These are phyloP conservation scores for Parnassius smintheus DNA, from an alignment of 2,888 invertebrate genomes.

Conservation along the genomic window DNA sequence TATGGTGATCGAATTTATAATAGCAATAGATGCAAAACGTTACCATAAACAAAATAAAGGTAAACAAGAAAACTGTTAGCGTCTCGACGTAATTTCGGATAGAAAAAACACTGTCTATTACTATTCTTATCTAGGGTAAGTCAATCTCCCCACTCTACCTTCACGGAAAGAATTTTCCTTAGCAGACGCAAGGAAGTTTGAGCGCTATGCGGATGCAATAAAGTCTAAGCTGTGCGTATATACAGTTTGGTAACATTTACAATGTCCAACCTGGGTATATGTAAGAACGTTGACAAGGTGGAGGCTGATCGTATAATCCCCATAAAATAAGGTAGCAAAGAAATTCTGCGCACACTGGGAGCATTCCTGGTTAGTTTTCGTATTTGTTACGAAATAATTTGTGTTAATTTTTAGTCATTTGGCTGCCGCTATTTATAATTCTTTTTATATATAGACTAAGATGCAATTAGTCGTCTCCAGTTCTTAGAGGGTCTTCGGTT, in stretches of 20 bases:
- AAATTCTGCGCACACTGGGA: slow-evolving; percentile 51
- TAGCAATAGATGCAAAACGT: slow-evolving; percentile 3
- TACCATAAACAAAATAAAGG: slow-evolving; percentile 58
- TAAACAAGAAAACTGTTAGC: slow-evolving; percentile 71
- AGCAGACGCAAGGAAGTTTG: slow-evolving; percentile 29
- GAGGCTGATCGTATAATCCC: slow-evolving; percentile 77
- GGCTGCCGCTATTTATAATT: too few species aligned
- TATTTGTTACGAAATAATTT: too few species aligned
- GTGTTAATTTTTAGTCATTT: too few species aligned
- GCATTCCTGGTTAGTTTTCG: slow-evolving; percentile 19
- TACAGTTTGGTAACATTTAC: slow-evolving; percentile 43
- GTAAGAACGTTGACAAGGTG: slow-evolving; percentile 77
- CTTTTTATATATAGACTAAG: too few species aligned
- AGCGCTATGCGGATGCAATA: slow-evolving; percentile 35
- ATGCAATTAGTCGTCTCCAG: too few species aligned
- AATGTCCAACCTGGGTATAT: slow-evolving; percentile 73
- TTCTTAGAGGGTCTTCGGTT: too few species aligned
- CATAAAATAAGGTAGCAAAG: slow-evolving; percentile 76
- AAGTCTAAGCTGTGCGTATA: slow-evolving; percentile 25
- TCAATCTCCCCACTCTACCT: slow-evolving; percentile 70
- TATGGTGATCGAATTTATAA: slow-evolving; percentile 18
- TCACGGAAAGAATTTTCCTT: slow-evolving; percentile 35
- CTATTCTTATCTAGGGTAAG: slow-evolving; percentile 77
- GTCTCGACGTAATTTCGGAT: slow-evolving; percentile 64
- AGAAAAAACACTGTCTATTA: slow-evolving; percentile 71